Conservation (phyloP, 2,113 vertebrate genomes). For the Nothocercus julius region DNA sequence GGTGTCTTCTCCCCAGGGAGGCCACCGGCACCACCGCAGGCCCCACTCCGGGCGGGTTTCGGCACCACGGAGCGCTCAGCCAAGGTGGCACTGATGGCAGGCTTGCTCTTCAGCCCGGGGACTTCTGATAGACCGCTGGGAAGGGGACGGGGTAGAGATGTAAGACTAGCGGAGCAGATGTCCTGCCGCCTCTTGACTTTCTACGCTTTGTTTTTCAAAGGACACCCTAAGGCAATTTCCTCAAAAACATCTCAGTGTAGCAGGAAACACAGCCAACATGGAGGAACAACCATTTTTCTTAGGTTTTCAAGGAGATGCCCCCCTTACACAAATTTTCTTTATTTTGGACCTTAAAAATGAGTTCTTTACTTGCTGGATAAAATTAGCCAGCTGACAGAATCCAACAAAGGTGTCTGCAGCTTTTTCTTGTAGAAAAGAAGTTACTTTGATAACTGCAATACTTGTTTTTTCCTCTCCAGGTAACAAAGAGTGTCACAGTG, state of each 20-base stretch:
- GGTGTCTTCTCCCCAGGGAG: neutral
- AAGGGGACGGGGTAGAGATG: neutral
- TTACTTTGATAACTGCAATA: neutral
- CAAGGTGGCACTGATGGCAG: neutral
- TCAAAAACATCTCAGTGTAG: rapidly evolving
- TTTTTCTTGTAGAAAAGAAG: neutral
- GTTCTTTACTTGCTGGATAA: neutral
- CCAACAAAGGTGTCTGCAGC: no score
- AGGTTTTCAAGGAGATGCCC: neutral
- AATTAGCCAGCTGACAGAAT: neutral
- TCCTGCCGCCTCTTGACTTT: neutral
- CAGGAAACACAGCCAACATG: neutral
- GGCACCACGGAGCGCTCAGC: neutral
- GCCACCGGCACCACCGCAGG: neutral
- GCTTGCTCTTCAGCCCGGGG: neutral
- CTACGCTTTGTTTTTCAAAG: neutral
- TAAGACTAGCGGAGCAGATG: neutral
- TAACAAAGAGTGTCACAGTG: neutral
- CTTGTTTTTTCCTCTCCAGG: neutral
- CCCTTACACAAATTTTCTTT: neutral
- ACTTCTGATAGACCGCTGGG: neutral
- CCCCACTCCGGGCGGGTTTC: neutral
- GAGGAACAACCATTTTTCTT: neutral
- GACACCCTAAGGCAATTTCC: neutral
- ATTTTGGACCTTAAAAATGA: neutral